phyloP scores from a whole-genome alignment of 1,140 invertebrate genomes.

The Aphis craccivora region DNA sequence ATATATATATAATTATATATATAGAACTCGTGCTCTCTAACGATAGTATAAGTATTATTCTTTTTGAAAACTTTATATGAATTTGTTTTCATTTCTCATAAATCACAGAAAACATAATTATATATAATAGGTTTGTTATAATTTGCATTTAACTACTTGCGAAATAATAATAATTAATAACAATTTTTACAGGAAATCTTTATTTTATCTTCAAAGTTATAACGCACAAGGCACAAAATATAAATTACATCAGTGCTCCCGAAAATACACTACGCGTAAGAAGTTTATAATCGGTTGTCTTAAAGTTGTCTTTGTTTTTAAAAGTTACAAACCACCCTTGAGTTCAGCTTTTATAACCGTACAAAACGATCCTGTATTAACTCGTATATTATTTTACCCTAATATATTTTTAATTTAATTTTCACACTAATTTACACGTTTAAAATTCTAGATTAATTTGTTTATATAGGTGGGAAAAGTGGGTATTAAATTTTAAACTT shows the following conservation, averaged over 20 bases:
- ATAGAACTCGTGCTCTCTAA: neutral
- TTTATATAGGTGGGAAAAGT: neutral
- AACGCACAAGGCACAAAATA: slow-evolving; percentile 8
- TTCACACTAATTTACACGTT: neutral
- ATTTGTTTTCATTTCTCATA: slow-evolving; percentile 13
- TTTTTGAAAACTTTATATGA: neutral
- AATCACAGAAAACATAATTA: neutral
- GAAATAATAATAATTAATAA: slow-evolving; percentile 24
- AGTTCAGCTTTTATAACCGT: neutral
- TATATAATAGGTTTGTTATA: slow-evolving; percentile 7
- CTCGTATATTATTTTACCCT: neutral
- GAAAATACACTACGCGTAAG: neutral
- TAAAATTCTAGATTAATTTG: neutral
- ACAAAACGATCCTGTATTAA: slow-evolving; percentile 30
- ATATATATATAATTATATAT: too few relatives aligned
- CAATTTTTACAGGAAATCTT: slow-evolving; percentile 38
- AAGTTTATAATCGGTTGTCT: slow-evolving; percentile 41
- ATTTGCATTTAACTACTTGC: neutral
- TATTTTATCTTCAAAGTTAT: slow-evolving; percentile 29
- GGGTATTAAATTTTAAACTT: neutral
- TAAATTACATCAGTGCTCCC: slow-evolving; percentile 5
- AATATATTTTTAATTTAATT: slow-evolving; percentile 27
- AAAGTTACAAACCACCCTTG: neutral
- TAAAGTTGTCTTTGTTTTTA: slow-evolving; percentile 43
- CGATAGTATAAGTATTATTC: slow-evolving; percentile 10